These are phyloP conservation scores for Corythornis leucogaster DNA, from an alignment of 2,797 vertebrate genomes.

Conservation along the genomic window DNA sequence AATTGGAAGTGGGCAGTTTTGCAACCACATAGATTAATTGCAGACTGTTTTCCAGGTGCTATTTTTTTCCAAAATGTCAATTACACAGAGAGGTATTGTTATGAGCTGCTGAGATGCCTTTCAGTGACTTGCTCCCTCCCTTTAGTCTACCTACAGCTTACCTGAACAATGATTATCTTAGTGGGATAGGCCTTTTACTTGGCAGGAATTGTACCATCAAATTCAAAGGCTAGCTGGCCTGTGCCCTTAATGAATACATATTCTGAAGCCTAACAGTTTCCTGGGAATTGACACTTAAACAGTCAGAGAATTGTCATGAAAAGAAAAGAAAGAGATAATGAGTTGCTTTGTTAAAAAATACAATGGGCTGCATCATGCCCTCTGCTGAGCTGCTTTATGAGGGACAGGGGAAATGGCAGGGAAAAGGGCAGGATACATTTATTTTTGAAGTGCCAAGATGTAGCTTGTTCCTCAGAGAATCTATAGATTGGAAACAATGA, in stretches of 20 bases:
- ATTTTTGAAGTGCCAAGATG: slow-evolving; percentile 16
- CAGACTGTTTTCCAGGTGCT: slow-evolving; percentile 3
- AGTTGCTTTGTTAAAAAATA: slow-evolving; percentile 54
- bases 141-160: slow-evolving; percentile 30
- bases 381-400: slow-evolving; percentile 49
- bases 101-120: background rate
- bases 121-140: slow-evolving; percentile 7
- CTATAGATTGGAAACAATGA: background rate
- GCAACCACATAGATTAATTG: background rate
- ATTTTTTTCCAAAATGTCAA: slow-evolving; percentile 49
- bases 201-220: background rate
- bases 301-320: slow-evolving; percentile 12
- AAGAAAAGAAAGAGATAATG: slow-evolving; percentile 52
- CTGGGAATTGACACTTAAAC: slow-evolving; percentile 29
- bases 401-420: slow-evolving; percentile 13
- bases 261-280: background rate
- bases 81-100: slow-evolving; percentile 36
- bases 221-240: slow-evolving; percentile 23
- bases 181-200: slow-evolving; percentile 33
- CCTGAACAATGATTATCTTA: slow-evolving; percentile 53
- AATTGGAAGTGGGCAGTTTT: background rate
- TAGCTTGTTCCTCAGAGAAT: background rate
- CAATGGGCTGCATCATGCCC: slow-evolving; percentile 44
- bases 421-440: slow-evolving; percentile 52
- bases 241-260: background rate